Percentiles rank a stretch among this genome's conserved stretches.
Conservation (phyloP, 2,113 vertebrate species). For the Daboia siamensis region DNA sequence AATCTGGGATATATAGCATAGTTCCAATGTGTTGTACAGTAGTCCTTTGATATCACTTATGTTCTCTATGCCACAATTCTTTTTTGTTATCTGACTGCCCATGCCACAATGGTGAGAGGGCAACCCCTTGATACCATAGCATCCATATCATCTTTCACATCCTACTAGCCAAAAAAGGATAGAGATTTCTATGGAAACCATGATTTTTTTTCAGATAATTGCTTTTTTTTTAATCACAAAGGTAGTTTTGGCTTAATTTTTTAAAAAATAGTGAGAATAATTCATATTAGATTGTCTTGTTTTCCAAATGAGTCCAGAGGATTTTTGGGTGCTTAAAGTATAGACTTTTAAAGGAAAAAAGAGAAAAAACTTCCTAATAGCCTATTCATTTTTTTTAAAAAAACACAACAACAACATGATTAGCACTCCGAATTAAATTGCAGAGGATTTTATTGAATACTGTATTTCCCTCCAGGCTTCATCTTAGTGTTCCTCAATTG, state of each 20-base stretch:
- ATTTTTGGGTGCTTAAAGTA: background rate
- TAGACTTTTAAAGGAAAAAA: background rate
- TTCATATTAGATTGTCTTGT: background rate
- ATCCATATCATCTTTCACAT: background rate
- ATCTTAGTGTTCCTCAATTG: constrained; percentile 18
- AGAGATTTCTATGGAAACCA: background rate
- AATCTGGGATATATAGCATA: background rate
- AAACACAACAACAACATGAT: background rate
- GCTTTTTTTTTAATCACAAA: background rate
- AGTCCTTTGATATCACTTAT: background rate
- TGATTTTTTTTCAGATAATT: background rate
- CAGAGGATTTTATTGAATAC: background rate
- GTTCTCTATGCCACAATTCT: background rate
- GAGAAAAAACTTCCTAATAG: background rate
- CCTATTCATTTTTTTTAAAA: background rate
- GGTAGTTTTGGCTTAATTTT: background rate
- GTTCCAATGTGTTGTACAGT: background rate
- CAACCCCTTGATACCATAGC: background rate
- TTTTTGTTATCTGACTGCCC: background rate
- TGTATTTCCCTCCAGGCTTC: constrained; percentile 30
- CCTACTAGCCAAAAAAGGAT: background rate
- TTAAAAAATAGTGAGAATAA: background rate
- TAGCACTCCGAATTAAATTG: constrained; percentile 38
- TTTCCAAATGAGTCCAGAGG: constrained; percentile 13
- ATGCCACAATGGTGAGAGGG: background rate